Evolutionary conservation across 2,113 vertebrate species (phyloP).

Genomic region (Chelonoidis abingdonii): DNA sequence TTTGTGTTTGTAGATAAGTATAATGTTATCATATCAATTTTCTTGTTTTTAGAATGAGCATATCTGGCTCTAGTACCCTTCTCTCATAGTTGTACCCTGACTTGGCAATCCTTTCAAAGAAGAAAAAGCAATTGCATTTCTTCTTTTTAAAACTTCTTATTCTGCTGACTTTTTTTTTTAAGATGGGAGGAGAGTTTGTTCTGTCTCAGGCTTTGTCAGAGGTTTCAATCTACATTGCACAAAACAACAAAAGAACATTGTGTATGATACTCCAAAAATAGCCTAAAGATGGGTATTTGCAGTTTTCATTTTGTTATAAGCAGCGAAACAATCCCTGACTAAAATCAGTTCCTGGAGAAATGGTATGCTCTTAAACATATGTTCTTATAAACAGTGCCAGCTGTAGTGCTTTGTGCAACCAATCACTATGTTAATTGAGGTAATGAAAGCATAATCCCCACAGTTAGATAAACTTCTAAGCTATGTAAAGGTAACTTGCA

Average conservation of each 20-base stretch:
- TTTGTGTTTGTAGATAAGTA: neutral
- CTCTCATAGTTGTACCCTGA: neutral
- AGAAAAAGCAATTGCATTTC: neutral
- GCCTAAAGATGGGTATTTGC: neutral
- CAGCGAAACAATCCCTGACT: constrained; percentile 32
- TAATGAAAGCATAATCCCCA: constrained; percentile 38
- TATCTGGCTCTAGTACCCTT: neutral
- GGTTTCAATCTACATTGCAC: constrained; percentile 7
- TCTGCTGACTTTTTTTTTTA: neutral
- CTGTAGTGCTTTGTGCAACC: constrained; percentile 31
- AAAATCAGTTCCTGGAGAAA: constrained; percentile 48
- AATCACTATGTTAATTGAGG: constrained; percentile 27
- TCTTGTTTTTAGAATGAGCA: neutral
- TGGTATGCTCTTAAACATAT: constrained; percentile 44
- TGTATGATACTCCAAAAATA: constrained; percentile 17
- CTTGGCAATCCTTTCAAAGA: neutral
- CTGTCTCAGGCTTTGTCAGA: neutral
- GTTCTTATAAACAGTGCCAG: constrained; percentile 52
- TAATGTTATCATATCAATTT: neutral
- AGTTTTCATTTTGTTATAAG: constrained; percentile 16
- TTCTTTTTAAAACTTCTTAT: neutral
- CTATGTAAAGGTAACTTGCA: constrained; percentile 19
- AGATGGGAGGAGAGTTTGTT: neutral
- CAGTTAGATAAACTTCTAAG: neutral
- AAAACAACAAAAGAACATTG: constrained; percentile 18